phyloP scores from a whole-genome alignment of 1,140 invertebrate species.

The Polyergus mexicanus region DNA sequence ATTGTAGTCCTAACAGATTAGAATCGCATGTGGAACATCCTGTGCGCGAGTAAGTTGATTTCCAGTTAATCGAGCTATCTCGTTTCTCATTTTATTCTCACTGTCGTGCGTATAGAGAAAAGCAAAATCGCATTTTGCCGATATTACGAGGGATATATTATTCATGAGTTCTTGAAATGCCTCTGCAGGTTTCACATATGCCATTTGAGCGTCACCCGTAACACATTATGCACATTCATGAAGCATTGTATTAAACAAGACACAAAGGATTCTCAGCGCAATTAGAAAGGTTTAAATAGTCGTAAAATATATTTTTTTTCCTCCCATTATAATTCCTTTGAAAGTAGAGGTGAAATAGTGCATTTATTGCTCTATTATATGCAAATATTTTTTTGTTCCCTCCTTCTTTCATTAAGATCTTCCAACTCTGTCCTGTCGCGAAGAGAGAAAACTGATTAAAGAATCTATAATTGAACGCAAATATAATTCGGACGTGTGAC shows the following conservation, averaged over 20 bases:
- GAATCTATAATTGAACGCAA: neutral
- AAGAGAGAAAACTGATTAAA: neutral
- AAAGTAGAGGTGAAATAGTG: constrained; percentile 2
- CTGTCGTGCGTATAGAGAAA: neutral
- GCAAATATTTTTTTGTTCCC: neutral
- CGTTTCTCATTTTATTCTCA: neutral
- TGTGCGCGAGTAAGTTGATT: constrained; percentile 3
- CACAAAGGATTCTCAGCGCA: neutral
- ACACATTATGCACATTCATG: neutral
- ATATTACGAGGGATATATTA: neutral
- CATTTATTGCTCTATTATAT: constrained; percentile 14
- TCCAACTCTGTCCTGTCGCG: neutral
- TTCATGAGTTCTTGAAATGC: neutral
- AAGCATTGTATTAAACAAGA: neutral
- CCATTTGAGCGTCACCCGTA: neutral
- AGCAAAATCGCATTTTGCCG: neutral
- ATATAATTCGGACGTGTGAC: neutral
- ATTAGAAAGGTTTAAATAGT: constrained; percentile 2
- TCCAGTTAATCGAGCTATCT: constrained; percentile 39
- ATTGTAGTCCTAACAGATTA: constrained; percentile 38
- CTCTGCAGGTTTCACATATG: neutral
- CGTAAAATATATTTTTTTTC: neutral
- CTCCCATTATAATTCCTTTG: neutral
- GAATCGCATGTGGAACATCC: constrained; percentile 33
- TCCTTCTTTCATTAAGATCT: neutral